These are phyloP conservation scores for Pararge aegeria DNA, from an alignment of 1,140 invertebrate species.

Conservation along the genomic window DNA sequence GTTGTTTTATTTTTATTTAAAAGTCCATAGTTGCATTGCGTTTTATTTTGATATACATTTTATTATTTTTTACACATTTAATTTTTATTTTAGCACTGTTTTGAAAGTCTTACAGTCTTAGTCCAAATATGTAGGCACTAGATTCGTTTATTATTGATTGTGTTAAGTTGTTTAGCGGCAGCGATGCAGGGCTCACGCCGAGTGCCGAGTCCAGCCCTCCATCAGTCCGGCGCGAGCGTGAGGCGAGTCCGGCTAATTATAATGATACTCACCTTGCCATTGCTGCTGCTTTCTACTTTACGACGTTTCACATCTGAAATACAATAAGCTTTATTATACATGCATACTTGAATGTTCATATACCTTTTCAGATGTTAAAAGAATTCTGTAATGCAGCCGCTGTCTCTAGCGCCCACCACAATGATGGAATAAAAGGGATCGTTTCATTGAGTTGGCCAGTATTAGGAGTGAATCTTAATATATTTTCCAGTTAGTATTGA, in stretches of 20 bases:
- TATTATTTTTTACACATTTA: slow-evolving; percentile 11
- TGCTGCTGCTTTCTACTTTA: slow-evolving; percentile 86
- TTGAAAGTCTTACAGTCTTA: slow-evolving; percentile 1
- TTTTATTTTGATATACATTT: slow-evolving; percentile 3
- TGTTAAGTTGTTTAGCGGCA: background rate
- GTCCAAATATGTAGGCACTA: slow-evolving; percentile 1
- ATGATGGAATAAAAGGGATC: too few species aligned
- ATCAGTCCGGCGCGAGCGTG: slow-evolving; percentile 73
- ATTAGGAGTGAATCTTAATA: too few species aligned
- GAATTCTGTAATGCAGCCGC: too few species aligned
- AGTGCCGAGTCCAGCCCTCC: slow-evolving; percentile 70
- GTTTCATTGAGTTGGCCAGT: too few species aligned
- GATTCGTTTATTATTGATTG: slow-evolving; percentile 2
- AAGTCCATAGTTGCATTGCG: background rate
- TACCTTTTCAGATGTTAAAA: too few species aligned
- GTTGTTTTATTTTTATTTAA: background rate
- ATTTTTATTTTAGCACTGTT: slow-evolving; percentile 10
- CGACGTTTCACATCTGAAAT: slow-evolving; percentile 88
- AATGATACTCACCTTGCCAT: slow-evolving; percentile 87
- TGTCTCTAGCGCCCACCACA: too few species aligned
- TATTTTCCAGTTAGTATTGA: too few species aligned
- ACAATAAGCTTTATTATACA: slow-evolving; percentile 10
- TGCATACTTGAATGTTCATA: background rate
- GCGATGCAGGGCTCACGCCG: background rate
- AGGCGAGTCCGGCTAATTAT: slow-evolving; percentile 70